Base-by-base conservation (phyloP, 2,888 invertebrate genomes). In the Drosophila borborema region DNA sequence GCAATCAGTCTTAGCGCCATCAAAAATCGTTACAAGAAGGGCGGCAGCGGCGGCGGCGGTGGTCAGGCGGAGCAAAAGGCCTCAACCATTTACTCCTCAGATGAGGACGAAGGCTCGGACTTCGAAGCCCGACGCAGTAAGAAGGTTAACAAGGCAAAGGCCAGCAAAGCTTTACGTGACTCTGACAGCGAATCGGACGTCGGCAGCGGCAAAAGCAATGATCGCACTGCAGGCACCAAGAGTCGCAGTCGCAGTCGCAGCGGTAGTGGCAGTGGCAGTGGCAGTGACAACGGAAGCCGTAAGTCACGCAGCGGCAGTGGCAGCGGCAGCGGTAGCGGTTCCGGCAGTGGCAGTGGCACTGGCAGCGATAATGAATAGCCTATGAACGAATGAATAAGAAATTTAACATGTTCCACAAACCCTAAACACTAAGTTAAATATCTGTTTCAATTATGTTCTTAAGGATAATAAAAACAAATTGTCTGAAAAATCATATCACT, bases 1-100 rank as follows among this genome's bases (percentile, higher is more conserved):
- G 97, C 96, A 0, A 98, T 99, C 88, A 98, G 98, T 0, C 94
- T 99, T 28, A 96, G 97, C 66, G 98, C 98, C 48, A 99, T 99
- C 92, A 99, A 99, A 94, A 98, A 97, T 93, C 97, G 97, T 91
- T 98, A 97, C 93, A 99, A 98, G 88, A 95, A 95, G 92, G 95
- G 95, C 36, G 92, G 92, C 14, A 68, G 63, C 6, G 85, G 72
- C 5, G 60, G 41, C 4, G 81, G 75, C 4, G 64, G 51, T 0
- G 62, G 49, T 1, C 77, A 72, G 6, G 61, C 81, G 0, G 90
- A 91, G 49, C 90, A 84, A 20, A 92, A 91, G 43, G 91, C 83
- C 2, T 91, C 95, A 0, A 98, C 95, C 0, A 98, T 98, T 90
- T 98, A 98, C 93, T 98, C 98, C 0, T 97, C 97, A 0, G 98